Conservation (phyloP, 2,797 vertebrate species). For the Falco berigora region DNA sequence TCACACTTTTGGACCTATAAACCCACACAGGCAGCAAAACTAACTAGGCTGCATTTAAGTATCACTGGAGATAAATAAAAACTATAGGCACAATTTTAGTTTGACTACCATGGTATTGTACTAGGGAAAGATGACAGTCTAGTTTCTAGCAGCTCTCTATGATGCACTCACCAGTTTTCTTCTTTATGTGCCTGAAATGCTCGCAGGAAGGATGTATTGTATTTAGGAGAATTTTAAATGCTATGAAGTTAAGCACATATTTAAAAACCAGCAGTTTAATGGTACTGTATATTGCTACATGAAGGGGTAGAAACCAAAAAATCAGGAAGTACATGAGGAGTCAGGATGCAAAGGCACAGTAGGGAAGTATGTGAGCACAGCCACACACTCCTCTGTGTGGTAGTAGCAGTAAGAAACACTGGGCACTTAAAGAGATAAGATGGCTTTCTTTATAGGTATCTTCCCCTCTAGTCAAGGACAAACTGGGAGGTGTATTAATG, state of each 20-base stretch:
- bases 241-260: not conserved
- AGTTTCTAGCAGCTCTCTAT: not conserved
- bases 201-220: constrained; percentile 84
- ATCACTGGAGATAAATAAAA: not conserved
- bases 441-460: not conserved
- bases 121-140: not conserved
- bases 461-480: not conserved
- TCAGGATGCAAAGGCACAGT: not conserved
- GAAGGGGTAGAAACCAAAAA: not conserved
- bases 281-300: not conserved
- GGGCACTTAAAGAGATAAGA: not conserved
- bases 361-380: not conserved
- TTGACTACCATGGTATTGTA: not conserved
- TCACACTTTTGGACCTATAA: not conserved
- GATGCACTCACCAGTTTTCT: constrained; percentile 89
- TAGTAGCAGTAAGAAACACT: not conserved
- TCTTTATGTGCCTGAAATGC: constrained; percentile 96
- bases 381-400: not conserved
- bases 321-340: not conserved
- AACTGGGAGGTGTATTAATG: not conserved
- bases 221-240: constrained; percentile 70
- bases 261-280: not conserved
- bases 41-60: not conserved
- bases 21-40: not conserved
- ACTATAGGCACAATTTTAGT: not conserved